Evolutionary conservation across 2,797 vertebrate species (phyloP).

Genomic region (Darevskia nairensis): DNA sequence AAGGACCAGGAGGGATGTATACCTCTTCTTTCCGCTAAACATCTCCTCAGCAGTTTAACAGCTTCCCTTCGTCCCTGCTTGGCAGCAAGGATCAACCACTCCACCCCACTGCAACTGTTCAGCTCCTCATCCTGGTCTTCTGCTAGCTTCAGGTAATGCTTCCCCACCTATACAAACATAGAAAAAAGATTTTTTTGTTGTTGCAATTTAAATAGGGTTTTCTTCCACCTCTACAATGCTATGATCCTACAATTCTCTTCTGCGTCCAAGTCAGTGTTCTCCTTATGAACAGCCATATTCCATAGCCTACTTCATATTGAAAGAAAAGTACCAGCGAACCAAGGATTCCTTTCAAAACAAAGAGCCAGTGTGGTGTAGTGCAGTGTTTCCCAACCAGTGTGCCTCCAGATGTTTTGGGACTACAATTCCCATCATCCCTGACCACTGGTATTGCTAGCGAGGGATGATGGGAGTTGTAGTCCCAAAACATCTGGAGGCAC

Average conservation of each 20-base stretch:
- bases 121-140: conserved; percentile 88
- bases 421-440: too few species aligned
- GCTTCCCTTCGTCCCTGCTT: conserved; percentile 94
- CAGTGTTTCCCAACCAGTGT: too few species aligned
- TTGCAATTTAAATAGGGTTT: neutral
- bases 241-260: neutral
- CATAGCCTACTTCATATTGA: conserved; percentile 20
- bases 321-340: neutral
- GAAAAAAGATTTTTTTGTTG: neutral
- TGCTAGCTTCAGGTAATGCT: conserved; percentile 88
- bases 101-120: conserved; percentile 91
- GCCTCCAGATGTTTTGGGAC: too few species aligned
- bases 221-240: too few species aligned
- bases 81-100: conserved; percentile 92
- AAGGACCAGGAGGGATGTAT: conserved; percentile 3
- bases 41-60: conserved; percentile 88
- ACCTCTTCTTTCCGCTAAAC: conserved; percentile 91
- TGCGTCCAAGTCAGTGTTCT: neutral
- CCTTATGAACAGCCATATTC: conserved; percentile 35
- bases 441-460: too few species aligned
- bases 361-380: too few species aligned
- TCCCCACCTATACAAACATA: conserved; percentile 84
- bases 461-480: too few species aligned
- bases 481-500: too few species aligned
- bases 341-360: conserved; percentile 24